These are phyloP conservation scores for Steinernema khuongi DNA, from an alignment of 1,140 invertebrate genomes.

Conservation along the genomic window DNA sequence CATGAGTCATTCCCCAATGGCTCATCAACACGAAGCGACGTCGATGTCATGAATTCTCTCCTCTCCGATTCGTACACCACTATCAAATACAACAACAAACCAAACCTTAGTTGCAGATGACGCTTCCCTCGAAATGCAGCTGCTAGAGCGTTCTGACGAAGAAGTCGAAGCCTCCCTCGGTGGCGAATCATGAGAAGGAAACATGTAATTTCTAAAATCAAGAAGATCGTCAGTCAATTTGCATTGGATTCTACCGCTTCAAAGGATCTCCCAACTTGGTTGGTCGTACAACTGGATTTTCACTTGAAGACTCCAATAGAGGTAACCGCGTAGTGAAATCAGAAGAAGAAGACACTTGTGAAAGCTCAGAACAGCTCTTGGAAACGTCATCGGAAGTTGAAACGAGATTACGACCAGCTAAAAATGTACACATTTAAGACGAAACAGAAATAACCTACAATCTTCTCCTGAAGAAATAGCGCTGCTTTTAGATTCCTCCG, in stretches of 20 bases:
- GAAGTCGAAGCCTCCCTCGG: neutral
- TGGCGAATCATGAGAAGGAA: neutral
- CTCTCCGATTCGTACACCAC: too few species aligned
- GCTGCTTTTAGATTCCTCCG: neutral
- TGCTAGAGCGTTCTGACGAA: neutral
- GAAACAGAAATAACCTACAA: neutral
- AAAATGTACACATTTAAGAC: neutral
- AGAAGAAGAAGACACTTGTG: neutral
- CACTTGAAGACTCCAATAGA: constrained; percentile 1
- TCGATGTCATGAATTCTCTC: too few species aligned
- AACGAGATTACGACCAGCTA: neutral
- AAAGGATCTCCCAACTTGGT: neutral
- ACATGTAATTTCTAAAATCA: neutral
- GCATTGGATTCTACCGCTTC: neutral
- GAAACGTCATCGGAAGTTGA: neutral
- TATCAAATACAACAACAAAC: too few species aligned
- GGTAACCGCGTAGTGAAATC: neutral
- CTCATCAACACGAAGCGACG: too few species aligned
- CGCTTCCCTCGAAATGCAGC: neutral
- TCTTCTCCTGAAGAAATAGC: neutral
- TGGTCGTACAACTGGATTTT: neutral
- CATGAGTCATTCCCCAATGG: too few species aligned
- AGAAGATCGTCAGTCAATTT: neutral
- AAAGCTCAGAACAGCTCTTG: neutral
- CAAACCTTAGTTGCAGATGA: neutral